phyloP scores from a whole-genome alignment of 2,113 vertebrate species.

The Lucifuga dentata region DNA sequence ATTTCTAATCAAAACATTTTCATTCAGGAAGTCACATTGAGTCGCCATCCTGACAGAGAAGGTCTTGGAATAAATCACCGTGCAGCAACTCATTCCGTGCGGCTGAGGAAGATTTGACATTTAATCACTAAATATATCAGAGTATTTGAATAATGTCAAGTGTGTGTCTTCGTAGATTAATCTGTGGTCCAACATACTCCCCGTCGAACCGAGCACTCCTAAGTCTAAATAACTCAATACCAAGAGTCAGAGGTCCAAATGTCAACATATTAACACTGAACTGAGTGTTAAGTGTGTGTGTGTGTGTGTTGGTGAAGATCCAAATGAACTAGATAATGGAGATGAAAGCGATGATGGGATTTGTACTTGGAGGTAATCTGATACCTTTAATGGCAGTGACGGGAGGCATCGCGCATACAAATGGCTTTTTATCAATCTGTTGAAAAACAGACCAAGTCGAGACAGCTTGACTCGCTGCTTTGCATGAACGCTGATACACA shows the following conservation, averaged over 20 bases:
- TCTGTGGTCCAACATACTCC: slow-evolving; percentile 16
- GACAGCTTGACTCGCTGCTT: not conserved
- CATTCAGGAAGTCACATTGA: slow-evolving; percentile 17
- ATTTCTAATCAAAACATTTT: slow-evolving; percentile 42
- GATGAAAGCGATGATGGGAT: slow-evolving; percentile 68
- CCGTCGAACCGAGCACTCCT: slow-evolving; percentile 16
- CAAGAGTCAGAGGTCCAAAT: slow-evolving; percentile 55
- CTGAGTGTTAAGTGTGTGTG: not conserved
- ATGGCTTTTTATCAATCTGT: slow-evolving; percentile 58
- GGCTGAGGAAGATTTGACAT: slow-evolving; percentile 60
- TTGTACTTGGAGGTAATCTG: slow-evolving; percentile 60
- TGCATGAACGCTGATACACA: too few relatives aligned
- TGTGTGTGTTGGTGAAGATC: slow-evolving; percentile 19
- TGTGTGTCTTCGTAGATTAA: slow-evolving; percentile 51
- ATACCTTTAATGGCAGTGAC: slow-evolving; percentile 56
- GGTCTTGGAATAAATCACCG: slow-evolving; percentile 48
- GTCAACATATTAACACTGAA: slow-evolving; percentile 60
- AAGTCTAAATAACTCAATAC: slow-evolving; percentile 32
- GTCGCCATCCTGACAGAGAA: slow-evolving; percentile 31
- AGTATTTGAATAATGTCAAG: slow-evolving; percentile 63
- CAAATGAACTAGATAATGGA: slow-evolving; percentile 70
- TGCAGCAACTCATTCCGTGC: slow-evolving; percentile 14
- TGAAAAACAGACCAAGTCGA: slow-evolving; percentile 17
- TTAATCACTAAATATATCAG: slow-evolving; percentile 62
- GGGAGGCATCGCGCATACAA: slow-evolving; percentile 60